Percentiles rank a stretch among this genome's conserved stretches.
These are phyloP conservation scores for Spilogale gracilis DNA, from an alignment of 2,113 vertebrate species.

Conservation along the genomic window DNA sequence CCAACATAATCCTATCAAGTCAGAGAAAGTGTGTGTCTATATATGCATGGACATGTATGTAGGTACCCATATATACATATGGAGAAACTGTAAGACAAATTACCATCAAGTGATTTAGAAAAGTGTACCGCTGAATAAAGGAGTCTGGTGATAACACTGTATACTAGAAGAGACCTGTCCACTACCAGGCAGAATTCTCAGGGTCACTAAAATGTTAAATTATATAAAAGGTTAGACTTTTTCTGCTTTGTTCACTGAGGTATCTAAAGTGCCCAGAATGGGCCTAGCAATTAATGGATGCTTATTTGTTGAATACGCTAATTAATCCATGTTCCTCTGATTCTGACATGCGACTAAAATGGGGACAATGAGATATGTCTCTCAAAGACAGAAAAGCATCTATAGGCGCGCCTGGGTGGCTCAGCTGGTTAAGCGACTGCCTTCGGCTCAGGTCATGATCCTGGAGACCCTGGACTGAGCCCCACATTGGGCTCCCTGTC, in stretches of 20 bases:
- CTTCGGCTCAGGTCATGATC: no score
- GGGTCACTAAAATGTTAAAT: neutral
- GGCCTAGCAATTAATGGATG: neutral
- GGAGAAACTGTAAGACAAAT: neutral
- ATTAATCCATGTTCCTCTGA: neutral
- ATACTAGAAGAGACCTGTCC: neutral
- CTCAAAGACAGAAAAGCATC: neutral
- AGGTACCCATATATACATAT: neutral
- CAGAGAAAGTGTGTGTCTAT: neutral
- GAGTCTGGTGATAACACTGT: neutral
- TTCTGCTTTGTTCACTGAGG: neutral
- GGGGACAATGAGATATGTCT: neutral
- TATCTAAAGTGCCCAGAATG: neutral
- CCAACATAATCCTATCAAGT: constrained; percentile 8
- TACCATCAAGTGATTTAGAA: neutral
- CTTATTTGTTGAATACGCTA: neutral
- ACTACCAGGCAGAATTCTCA: neutral
- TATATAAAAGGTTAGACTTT: neutral
- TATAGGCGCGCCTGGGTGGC: no score
- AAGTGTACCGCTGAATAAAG: neutral
- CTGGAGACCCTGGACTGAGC: no score
- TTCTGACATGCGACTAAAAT: neutral
- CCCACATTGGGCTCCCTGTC: no score
- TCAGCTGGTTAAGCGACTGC: no score
- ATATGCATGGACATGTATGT: neutral